Base-by-base conservation (phyloP, 2,888 invertebrate species). In the Trissoscelio sp. region DNA sequence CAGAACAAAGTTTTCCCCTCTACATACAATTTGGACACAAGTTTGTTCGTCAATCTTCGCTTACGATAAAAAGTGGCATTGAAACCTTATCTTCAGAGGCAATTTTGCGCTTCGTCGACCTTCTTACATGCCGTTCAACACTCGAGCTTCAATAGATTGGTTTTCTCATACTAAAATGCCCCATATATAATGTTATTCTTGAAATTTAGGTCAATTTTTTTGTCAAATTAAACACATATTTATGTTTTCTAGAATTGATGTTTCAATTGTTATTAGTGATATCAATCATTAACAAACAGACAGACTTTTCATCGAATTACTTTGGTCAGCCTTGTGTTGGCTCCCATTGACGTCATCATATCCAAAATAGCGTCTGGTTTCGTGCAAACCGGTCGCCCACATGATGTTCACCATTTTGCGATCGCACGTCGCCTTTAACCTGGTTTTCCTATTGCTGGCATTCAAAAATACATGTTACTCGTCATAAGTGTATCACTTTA, bases 341-440 rank as follows among this genome's bases (percentile, higher is more conserved):
- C 83, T 81, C 58, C 62, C 64, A 70, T 72, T 88, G 86, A 86
- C 88, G 88, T 89, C 88, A 87, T 81, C 73, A 77, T 84, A 77
- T 85, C 86, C 83, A 84, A 88, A 88, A 89, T 88, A 89, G 86
- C 84, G 82, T 83, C 70, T 81, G 79, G 81, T 84, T 85, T 83
- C 84, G 85, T 81, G 83, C 82, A 83, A 83, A 79, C 53, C 51
- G 64, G 46, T 79, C 82, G 82, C 82, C 82, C 82, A 74, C 82
- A 73, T 78, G 79, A 74, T 70, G 42, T 78, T 82, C 74, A 66
- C 70, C 73, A 69, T 69, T 78, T 74, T 44, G 81, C 73, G 81
- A 72, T 74, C 62, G 51, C 58, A 37, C 46, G 57, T 81, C 75
- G 75, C 70, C 60, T 77, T 81, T 81, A 81, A 77, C 77, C 75